Base-by-base conservation (phyloP, 2,113 vertebrate genomes). In the Vidua chalybeata region DNA sequence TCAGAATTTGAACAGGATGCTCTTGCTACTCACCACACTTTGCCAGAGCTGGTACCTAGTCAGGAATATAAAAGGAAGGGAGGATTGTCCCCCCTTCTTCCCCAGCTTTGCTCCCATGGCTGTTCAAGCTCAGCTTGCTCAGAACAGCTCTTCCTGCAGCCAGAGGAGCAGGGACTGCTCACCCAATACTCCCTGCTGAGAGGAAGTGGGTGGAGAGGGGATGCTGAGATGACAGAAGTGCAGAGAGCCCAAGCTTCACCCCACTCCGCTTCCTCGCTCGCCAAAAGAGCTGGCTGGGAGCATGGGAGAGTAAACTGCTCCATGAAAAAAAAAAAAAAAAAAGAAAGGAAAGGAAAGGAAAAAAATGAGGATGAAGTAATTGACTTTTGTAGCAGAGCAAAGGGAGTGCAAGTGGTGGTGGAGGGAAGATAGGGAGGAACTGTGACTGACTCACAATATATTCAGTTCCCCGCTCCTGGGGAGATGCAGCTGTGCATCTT, bases 401-500 rank as follows among this genome's bases (percentile, higher is more conserved):
- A 92, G 92, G 75, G 93, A 94, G 76, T 88, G 51, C 6, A 11
- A 90, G 68, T 89, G 59, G 61, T 81, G 79, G 86, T 94, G 83
- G 75, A 92, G 75, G 75, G 72, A 86, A 89, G 86, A 94, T 74
- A 71, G 85, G 62, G 83, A 94, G 90, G 85, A 92, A 93, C 73
- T 88, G 86, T 68, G 83, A 92, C 90, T 93, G 76, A 96, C 46
- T 94, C 92, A 87, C 77, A 74, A 64, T 84, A 75, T 68, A 84
- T 75, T 93, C 80, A 58, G 41, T 48, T 45, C 64, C 82, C 69
- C 2, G 90, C 76, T 97, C 88, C 90, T 89, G 88, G 90, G 79
- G 93, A 95, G 88, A 95, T 90, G 93, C 94, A 97, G 94, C 94
- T 97, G 94, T 97, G 90, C 64, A 86, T 96, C 85, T 93, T 64